Base-by-base conservation (phyloP, 2,113 vertebrate genomes). In the Toxotes chatareus region DNA sequence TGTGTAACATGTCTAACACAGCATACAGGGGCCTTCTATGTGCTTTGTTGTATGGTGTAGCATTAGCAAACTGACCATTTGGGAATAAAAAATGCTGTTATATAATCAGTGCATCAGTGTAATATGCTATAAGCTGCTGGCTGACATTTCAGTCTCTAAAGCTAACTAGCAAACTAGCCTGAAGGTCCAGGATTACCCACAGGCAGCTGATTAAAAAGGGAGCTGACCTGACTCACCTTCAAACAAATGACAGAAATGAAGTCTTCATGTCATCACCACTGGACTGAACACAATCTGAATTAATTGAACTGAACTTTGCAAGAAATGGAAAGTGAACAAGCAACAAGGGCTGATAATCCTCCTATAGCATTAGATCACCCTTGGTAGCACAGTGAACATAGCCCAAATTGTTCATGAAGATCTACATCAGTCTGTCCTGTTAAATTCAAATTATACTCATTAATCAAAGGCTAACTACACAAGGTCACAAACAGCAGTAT, bases 361-460 rank as follows among this genome's bases (percentile, higher is more conserved):
- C 3, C 68, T n/a, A 4, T 32, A 8, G 23, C 44, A 32, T 40
- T 65, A 34, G 32, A 53, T 65, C 34, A 36, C 65, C 64, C 64
- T 53, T 44, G 57, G 71, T 36, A 53, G 7, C 51, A 57, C 31
- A 53, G 14, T 61, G 73, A 61, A 44, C 47, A n/a, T 11, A 11
- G 44, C 40, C n/a, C 38, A 73, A 67, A 73, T 62, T 61, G 46
- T 63, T 42, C 44, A 17, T 40, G 32, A 49, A 82, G 47, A 40
- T 40, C 61, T 61, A 36, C 61, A 82, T 68, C 36, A 68, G 38
- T 38, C 53, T 78, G 55, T 86, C 79, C 81, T 74, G 63, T 79
- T 83, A 80, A 84, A 93, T 84, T 60, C 68, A 88, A 92, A 93
- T 88, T 32, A 87, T 80, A 75, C 72, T 86, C 86, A 91, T 93